phyloP scores from a whole-genome alignment of 2,888 invertebrate genomes.

The Meiosimyza platycephala region DNA sequence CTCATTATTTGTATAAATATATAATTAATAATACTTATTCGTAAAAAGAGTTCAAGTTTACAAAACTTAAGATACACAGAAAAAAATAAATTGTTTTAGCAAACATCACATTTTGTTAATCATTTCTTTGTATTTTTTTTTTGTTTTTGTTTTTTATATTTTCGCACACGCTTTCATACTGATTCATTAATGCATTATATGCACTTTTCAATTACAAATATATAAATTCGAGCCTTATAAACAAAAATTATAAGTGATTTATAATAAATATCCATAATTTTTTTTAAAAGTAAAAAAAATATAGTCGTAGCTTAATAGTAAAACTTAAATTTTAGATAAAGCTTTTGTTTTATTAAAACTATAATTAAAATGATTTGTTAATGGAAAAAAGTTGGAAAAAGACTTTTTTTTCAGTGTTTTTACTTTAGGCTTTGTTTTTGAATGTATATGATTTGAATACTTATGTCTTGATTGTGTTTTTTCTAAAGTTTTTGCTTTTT shows the following conservation, averaged over 20 bases:
- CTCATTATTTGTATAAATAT: neutral
- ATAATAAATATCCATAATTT: neutral
- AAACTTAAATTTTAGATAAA: slow-evolving; percentile 16
- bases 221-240: slow-evolving; percentile 33
- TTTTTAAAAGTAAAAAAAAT: slow-evolving; percentile 17
- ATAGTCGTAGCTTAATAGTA: slow-evolving; percentile 14
- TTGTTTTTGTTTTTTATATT: no score
- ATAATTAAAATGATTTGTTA: no score
- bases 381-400: no score
- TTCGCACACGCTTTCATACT: neutral
- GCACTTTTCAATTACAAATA: neutral
- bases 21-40: slow-evolving; percentile 32
- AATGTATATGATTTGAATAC: no score
- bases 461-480: no score
- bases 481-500: no score
- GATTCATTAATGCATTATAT: neutral
- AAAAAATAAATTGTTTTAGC: slow-evolving; percentile 14
- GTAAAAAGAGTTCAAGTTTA: slow-evolving; percentile 18
- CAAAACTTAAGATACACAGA: slow-evolving; percentile 9
- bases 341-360: no score
- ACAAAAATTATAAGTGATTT: slow-evolving; percentile 13
- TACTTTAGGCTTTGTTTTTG: no score
- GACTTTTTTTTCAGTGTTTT: no score
- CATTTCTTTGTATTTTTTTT: slow-evolving; percentile 25
- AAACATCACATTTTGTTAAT: slow-evolving; percentile 33